These are phyloP conservation scores for Catharus fuscescens DNA, from an alignment of 2,113 vertebrate species.

Conservation along the genomic window DNA sequence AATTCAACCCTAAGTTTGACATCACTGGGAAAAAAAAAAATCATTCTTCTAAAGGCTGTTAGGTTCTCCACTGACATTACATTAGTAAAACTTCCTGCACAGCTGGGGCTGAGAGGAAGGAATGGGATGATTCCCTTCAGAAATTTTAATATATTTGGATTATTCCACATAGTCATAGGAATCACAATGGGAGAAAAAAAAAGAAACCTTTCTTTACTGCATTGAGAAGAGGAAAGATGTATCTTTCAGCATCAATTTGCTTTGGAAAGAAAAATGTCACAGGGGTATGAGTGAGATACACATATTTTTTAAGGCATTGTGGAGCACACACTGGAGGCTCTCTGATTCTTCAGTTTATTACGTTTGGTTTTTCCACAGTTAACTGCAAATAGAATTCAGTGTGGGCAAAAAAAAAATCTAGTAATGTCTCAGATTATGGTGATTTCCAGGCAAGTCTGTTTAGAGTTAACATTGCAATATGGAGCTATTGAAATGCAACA, in stretches of 20 bases:
- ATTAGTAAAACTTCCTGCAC: not conserved
- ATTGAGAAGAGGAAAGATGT: not conserved
- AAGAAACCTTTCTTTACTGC: not conserved
- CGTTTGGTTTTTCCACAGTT: not conserved
- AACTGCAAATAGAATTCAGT: not conserved
- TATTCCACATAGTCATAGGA: not conserved
- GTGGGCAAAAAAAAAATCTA: not conserved
- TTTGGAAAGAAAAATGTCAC: not conserved
- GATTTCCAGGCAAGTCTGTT: not conserved
- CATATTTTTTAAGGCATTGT: not conserved
- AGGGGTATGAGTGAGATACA: not conserved
- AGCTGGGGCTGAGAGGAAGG: not conserved
- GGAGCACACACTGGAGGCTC: not conserved
- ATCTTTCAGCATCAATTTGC: not conserved
- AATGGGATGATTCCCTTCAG: not conserved
- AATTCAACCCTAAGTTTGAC: not conserved
- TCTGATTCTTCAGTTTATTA: not conserved
- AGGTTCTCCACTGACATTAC: not conserved
- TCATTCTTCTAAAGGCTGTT: not conserved
- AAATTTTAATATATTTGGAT: not conserved
- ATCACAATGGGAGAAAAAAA: not conserved
- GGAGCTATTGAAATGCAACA: not conserved
- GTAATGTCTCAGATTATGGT: not conserved
- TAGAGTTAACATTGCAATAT: not conserved
- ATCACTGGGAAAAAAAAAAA: not conserved